These are phyloP conservation scores for Pseudorectes ferrugineus DNA, from an alignment of 2,113 vertebrate species.

Conservation along the genomic window DNA sequence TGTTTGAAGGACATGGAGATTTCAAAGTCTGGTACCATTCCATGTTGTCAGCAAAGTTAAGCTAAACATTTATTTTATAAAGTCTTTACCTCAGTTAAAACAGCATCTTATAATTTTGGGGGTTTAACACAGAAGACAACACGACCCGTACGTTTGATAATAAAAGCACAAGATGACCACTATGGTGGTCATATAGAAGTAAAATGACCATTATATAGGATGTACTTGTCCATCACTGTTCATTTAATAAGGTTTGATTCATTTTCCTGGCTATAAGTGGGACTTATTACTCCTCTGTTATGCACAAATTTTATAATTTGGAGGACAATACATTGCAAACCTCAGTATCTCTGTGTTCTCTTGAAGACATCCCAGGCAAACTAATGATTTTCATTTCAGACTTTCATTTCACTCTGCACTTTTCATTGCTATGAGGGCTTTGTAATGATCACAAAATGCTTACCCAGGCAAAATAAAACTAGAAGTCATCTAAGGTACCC, in stretches of 20 bases:
- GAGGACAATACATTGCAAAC: background rate
- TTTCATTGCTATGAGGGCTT: conserved; percentile 20
- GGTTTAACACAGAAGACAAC: background rate
- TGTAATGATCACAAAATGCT: conserved; percentile 17
- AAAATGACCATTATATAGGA: background rate
- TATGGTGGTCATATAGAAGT: no score
- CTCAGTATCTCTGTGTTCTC: background rate
- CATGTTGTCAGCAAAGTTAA: background rate
- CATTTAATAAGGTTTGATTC: background rate
- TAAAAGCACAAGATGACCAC: background rate
- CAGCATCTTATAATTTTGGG: background rate
- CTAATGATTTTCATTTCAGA: conserved; percentile 44
- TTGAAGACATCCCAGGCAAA: conserved; percentile 14
- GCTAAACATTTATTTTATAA: background rate
- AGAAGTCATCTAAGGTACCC: conserved; percentile 1
- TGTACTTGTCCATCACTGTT: background rate
- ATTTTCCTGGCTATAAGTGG: background rate
- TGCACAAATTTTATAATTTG: conserved; percentile 5
- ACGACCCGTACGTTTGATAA: background rate
- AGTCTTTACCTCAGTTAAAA: background rate
- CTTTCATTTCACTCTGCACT: conserved; percentile 3
- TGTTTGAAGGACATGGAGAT: background rate
- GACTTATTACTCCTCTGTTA: background rate
- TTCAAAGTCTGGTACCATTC: background rate
- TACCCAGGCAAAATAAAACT: conserved; percentile 31